Conservation (phyloP, 2,888 invertebrate species). For the Cantharis flavilabris region DNA sequence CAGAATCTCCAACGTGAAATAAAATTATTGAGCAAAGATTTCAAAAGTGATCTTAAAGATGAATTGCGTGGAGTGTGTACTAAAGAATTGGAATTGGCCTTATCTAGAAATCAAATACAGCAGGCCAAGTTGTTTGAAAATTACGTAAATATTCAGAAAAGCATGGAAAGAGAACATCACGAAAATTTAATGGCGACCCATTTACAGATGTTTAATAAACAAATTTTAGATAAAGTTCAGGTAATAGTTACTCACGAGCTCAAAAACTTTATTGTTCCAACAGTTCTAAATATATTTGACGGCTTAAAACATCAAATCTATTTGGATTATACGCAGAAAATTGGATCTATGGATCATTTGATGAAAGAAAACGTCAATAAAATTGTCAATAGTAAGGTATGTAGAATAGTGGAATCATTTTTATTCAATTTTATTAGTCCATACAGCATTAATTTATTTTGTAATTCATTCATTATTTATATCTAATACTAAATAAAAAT, state of each 20-base stretch:
- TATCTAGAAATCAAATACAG: slow-evolving; percentile 52
- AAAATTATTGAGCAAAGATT: slow-evolving; percentile 37
- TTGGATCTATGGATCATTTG: slow-evolving; percentile 72
- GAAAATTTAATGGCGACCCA: slow-evolving; percentile 59
- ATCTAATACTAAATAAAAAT: not conserved
- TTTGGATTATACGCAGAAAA: slow-evolving; percentile 72
- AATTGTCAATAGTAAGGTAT: slow-evolving; percentile 78
- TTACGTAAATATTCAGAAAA: slow-evolving; percentile 52
- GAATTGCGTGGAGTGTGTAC: slow-evolving; percentile 42
- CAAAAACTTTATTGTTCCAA: slow-evolving; percentile 58
- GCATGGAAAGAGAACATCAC: slow-evolving; percentile 58
- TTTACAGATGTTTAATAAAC: slow-evolving; percentile 60
- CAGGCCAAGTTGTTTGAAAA: slow-evolving; percentile 51
- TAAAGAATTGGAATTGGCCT: slow-evolving; percentile 50
- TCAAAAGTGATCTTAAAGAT: slow-evolving; percentile 34
- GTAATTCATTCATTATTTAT: too few species aligned
- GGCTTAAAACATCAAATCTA: slow-evolving; percentile 75
- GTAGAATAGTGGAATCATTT: slow-evolving; percentile 26
- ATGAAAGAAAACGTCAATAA: slow-evolving; percentile 81
- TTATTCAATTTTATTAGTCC: too few species aligned
- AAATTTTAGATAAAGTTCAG: slow-evolving; percentile 61
- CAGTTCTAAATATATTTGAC: slow-evolving; percentile 71
- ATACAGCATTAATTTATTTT: too few species aligned
- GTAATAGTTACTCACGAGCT: slow-evolving; percentile 62
- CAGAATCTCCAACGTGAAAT: slow-evolving; percentile 48